Evolutionary conservation across 2,888 invertebrate species (phyloP), one percentile per base, ranked within the genome.

Genomic region (Pelosia muscerda): DNA sequence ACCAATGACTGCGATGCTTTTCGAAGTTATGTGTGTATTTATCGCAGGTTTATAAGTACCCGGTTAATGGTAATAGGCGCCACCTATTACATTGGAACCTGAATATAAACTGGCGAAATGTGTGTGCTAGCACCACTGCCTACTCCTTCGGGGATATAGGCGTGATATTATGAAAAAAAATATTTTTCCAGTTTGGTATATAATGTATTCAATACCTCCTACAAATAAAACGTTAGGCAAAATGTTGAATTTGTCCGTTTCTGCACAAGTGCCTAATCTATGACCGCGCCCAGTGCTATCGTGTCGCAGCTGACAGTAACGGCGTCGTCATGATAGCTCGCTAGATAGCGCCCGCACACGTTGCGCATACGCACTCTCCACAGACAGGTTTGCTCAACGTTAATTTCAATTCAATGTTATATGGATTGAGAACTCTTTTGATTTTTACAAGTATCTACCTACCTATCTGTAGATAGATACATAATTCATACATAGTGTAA

Each of bases 291-390:
- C 69, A 63, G 63, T 69, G 55, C 69, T 63, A 69, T 69, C 69
- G 59, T 63, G 59, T 69, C 63, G 66, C 65, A 66, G 66, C 83
- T 83, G 91, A 92, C 92, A 91, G 90, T 92, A 86, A 93, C 90
- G 89, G 88, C 92, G 86, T 88, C 86, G 84, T 86, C 86, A 86
- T 82, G 91, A 91, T 91, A 92, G 85, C 83, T 83, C 70, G 78
- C 82, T 80, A 86, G 90, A 90, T 90, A 90, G 42, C 75, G 91
- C 73, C 92, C 94, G 88, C 94, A 94, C 93, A 93, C 92, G 92
- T 87, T 78, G 91, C 79, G 70, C 68, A 65, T 69, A 76, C 77
- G 75, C 74, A 75, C 68, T 69, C 65, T 69, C 67, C 70, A 74
- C 74, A 55, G 72, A 78, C 77, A 76, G 78, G 84, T 78, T 72